phyloP scores from a whole-genome alignment of 2,113 vertebrate genomes.

The Bos taurus region ARS-UCD2.0 NC_037336.1:77415501-77416000 shows the following conservation, averaged over 20 bases:
- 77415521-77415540: too few species aligned
- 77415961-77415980: background rate
- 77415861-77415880: background rate
- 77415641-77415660: background rate
- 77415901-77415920: background rate
- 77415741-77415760: conserved; percentile 21
- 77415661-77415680: background rate
- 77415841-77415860: background rate
- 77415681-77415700: conserved; percentile 12
- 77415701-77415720: conserved; percentile 5
- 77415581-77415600: too few species aligned
- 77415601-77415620: too few species aligned
- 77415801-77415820: background rate
- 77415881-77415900: background rate
- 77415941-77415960: background rate
- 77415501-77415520: too few species aligned
- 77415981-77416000: background rate
- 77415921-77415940: background rate
- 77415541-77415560: too few species aligned
- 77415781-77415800: background rate
- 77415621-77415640: too few species aligned
- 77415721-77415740: background rate
- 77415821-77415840: background rate
- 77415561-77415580: too few species aligned
- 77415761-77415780: background rate